Percentiles rank a stretch among this genome's conserved stretches.
Evolutionary conservation across 92 coral and sea anemone genomes (phyloP).

Genomic region (Ricordea florida): DNA sequence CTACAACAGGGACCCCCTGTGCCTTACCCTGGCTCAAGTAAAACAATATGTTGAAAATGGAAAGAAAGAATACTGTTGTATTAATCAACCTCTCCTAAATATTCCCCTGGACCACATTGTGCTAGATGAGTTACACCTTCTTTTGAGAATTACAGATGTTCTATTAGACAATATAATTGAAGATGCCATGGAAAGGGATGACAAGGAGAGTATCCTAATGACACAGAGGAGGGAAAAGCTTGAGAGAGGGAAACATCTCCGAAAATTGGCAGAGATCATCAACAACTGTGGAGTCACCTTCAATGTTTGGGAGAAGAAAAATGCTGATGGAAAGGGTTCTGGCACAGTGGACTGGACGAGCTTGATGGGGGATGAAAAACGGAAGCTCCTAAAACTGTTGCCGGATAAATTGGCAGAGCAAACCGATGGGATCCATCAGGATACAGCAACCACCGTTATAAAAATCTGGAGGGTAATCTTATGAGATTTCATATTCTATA

Average conservation of each 20-base stretch:
- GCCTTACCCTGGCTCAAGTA: slow-evolving; percentile 32
- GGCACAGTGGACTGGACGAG: slow-evolving; percentile 52
- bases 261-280: not conserved
- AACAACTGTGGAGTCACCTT: slow-evolving; percentile 56
- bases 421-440: not conserved
- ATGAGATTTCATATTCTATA: not conserved
- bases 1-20: slow-evolving; percentile 16
- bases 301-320: slow-evolving; percentile 35
- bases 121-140: slow-evolving; percentile 51
- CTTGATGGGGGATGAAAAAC: slow-evolving; percentile 37
- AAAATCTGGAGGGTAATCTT: slow-evolving; percentile 43
- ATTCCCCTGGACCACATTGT: slow-evolving; percentile 51
- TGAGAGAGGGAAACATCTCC: slow-evolving; percentile 25
- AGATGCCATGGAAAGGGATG: slow-evolving; percentile 66
- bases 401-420: slow-evolving; percentile 20
- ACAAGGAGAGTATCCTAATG: slow-evolving; percentile 17
- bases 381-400: not conserved
- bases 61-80: slow-evolving; percentile 35
- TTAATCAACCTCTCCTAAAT: slow-evolving; percentile 40
- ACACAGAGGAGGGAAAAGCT: too few species aligned
- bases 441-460: slow-evolving; percentile 15
- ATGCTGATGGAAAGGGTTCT: slow-evolving; percentile 17
- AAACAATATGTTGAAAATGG: slow-evolving; percentile 6
- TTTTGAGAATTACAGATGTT: slow-evolving; percentile 42
- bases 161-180: slow-evolving; percentile 43